Evolutionary conservation across 2,113 vertebrate genomes (phyloP).

Genomic region (Cardinalis cardinalis): DNA sequence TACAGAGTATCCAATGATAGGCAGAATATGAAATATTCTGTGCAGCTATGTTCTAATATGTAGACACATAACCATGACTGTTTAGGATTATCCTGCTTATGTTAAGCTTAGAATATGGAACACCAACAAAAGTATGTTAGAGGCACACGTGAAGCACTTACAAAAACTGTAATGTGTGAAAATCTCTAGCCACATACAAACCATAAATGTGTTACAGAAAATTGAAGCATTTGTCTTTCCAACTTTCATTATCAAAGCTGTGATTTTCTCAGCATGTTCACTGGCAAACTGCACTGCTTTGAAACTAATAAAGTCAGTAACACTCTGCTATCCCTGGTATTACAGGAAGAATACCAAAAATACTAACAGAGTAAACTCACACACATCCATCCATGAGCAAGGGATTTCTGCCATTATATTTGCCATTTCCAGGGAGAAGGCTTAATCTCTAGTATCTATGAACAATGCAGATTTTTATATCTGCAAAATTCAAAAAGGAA

Average conservation of each 20-base stretch:
- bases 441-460: not conserved
- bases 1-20: not conserved
- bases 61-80: not conserved
- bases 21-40: not conserved
- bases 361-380: not conserved
- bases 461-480: not conserved
- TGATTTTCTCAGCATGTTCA: conserved; percentile 37
- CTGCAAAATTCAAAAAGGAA: not conserved
- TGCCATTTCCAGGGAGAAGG: not conserved
- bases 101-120: not conserved
- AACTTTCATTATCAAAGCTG: conserved; percentile 21
- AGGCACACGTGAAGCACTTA: not conserved
- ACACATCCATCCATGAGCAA: not conserved
- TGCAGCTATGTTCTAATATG: not conserved
- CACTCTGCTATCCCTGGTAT: not conserved
- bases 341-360: not conserved
- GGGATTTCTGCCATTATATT: not conserved
- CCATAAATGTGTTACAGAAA: not conserved
- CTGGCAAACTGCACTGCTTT: conserved; percentile 10
- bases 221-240: conserved; percentile 24
- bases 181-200: not conserved
- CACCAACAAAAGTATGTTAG: not conserved
- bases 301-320: conserved; percentile 23
- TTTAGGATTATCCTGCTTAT: not conserved
- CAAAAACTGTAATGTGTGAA: not conserved